These are phyloP conservation scores for Leptodactylus fuscus DNA, from an alignment of 2,113 vertebrate species.

Conservation along the genomic window DNA sequence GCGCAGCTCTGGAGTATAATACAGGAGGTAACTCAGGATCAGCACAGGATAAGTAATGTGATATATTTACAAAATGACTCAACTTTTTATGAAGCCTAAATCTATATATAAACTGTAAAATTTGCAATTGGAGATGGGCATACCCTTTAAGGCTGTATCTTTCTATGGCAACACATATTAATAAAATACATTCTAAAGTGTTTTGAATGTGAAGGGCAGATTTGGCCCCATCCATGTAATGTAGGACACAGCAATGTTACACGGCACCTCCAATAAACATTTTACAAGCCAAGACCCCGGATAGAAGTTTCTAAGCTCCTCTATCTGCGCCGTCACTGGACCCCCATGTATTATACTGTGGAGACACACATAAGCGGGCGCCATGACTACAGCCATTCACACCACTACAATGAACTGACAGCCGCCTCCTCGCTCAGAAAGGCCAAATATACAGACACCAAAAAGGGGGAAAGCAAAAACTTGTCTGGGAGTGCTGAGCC, in stretches of 20 bases:
- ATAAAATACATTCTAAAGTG: too few species aligned
- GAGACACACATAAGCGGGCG: neutral
- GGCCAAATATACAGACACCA: neutral
- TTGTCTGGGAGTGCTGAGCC: neutral
- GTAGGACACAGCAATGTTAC: too few species aligned
- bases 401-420: neutral
- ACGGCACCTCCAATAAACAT: neutral
- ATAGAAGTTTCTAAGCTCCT: neutral
- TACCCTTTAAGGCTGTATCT: neutral
- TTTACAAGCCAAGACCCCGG: too few species aligned
- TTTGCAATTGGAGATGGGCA: neutral
- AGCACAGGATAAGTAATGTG: neutral
- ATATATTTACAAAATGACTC: neutral
- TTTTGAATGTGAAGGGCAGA: too few species aligned
- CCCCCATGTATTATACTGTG: neutral
- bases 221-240: too few species aligned
- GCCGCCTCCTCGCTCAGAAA: neutral
- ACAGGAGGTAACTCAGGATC: neutral
- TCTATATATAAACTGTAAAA: neutral
- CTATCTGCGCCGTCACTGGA: neutral
- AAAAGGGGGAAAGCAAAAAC: neutral
- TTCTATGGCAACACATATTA: neutral
- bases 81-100: neutral
- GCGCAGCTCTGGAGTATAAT: neutral
- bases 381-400: conserved; percentile 12